phyloP scores from a whole-genome alignment of 2,797 vertebrate species.

The Bovichtus diacanthus region DNA sequence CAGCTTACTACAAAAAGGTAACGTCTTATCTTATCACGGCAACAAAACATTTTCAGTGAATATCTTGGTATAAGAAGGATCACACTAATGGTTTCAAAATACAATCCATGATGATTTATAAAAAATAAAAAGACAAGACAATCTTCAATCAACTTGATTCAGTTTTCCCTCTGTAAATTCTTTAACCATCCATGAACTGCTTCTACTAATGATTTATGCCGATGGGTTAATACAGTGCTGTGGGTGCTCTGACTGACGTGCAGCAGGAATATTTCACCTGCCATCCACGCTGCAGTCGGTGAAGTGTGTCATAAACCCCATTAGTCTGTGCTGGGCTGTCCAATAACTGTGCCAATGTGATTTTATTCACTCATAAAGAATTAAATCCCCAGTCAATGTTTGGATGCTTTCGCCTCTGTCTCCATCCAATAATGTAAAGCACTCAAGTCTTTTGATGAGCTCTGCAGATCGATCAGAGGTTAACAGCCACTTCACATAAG shows the following conservation, averaged over 20 bases:
- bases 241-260: slow-evolving; percentile 28
- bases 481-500: slow-evolving; percentile 73
- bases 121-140: neutral
- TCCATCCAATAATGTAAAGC: slow-evolving; percentile 71
- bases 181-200: neutral
- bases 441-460: slow-evolving; percentile 77
- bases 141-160: neutral
- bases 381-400: slow-evolving; percentile 64
- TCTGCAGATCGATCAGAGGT: slow-evolving; percentile 73
- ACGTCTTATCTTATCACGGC: slow-evolving; percentile 1
- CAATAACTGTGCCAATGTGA: slow-evolving; percentile 47
- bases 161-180: neutral
- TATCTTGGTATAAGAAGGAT: neutral
- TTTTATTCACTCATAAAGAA: slow-evolving; percentile 74
- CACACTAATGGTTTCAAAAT: slow-evolving; percentile 17
- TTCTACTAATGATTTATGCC: slow-evolving; percentile 24
- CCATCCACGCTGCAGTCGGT: slow-evolving; percentile 20
- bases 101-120: slow-evolving; percentile 15
- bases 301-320: slow-evolving; percentile 56
- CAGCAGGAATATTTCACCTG: slow-evolving; percentile 44
- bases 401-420: slow-evolving; percentile 51
- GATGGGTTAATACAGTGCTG: neutral
- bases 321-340: slow-evolving; percentile 48
- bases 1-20: slow-evolving; percentile 24
- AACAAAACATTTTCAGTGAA: slow-evolving; percentile 19